phyloP scores from a whole-genome alignment of 1,140 invertebrate species.

The Formica exsecta region DNA sequence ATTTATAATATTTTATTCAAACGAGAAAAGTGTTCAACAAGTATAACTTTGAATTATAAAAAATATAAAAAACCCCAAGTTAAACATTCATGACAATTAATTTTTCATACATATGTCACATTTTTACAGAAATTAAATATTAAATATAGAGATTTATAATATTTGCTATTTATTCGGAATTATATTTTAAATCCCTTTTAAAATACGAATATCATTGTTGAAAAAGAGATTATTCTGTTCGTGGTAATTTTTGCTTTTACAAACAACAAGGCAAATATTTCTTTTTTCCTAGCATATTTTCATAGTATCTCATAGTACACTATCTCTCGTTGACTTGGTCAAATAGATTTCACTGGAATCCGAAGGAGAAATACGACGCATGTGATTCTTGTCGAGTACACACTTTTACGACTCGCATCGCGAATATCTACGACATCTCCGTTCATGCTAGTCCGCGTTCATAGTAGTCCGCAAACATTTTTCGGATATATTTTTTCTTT shows the following conservation, averaged over 20 bases:
- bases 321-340: slow-evolving; percentile 44
- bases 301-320: not conserved
- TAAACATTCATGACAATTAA: not conserved
- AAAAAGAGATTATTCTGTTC: not conserved
- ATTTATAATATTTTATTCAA: slow-evolving; percentile 5
- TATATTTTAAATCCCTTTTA: not conserved
- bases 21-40: not conserved
- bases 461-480: slow-evolving; percentile 36
- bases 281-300: slow-evolving; percentile 15
- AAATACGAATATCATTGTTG: not conserved
- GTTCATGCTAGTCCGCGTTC: not conserved
- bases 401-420: slow-evolving; percentile 65
- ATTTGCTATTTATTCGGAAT: not conserved
- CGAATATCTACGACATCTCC: slow-evolving; percentile 61
- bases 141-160: not conserved
- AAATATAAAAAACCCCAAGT: not conserved
- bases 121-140: not conserved
- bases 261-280: slow-evolving; percentile 42
- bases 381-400: slow-evolving; percentile 66
- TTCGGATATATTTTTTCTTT: slow-evolving; percentile 49
- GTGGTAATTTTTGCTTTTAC: slow-evolving; percentile 35
- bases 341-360: slow-evolving; percentile 51
- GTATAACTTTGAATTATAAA: not conserved
- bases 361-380: slow-evolving; percentile 19
- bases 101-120: not conserved